Conservation (phyloP, 1,140 invertebrate species). For the Lepeophtheirus salmonis region DNA sequence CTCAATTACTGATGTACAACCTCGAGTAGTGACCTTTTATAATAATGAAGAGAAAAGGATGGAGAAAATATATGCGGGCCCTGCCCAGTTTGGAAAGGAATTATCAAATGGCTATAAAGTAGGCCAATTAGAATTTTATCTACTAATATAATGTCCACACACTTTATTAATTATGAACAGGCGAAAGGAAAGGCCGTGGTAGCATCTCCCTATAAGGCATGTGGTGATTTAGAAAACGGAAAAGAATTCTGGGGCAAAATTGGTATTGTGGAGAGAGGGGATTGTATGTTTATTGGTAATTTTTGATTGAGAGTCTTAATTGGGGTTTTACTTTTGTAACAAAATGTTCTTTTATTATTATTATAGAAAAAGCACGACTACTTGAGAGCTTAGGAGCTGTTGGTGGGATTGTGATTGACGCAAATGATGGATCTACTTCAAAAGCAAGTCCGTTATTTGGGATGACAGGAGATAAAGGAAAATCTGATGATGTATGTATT, state of each 20-base stretch:
- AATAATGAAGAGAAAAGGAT: slow-evolving; percentile 21
- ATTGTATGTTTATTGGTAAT: slow-evolving; percentile 92
- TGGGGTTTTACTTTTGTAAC: background rate
- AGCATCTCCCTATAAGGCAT: slow-evolving; percentile 47
- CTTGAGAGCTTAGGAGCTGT: slow-evolving; percentile 62
- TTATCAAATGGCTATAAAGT: slow-evolving; percentile 37
- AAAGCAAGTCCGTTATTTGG: slow-evolving; percentile 63
- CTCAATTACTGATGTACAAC: slow-evolving; percentile 38
- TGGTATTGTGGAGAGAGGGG: slow-evolving; percentile 60
- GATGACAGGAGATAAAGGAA: slow-evolving; percentile 43
- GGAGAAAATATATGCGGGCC: slow-evolving; percentile 43
- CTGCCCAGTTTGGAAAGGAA: slow-evolving; percentile 73
- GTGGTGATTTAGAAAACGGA: slow-evolving; percentile 41
- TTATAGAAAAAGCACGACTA: slow-evolving; percentile 40
- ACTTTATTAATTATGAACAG: no score
- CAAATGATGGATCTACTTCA: slow-evolving; percentile 48
- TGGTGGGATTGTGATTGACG: slow-evolving; percentile 73
- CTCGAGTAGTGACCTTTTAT: slow-evolving; percentile 36
- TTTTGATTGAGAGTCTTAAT: slow-evolving; percentile 29
- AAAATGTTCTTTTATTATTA: slow-evolving; percentile 18
- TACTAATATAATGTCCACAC: no score
- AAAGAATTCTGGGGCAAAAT: slow-evolving; percentile 48
- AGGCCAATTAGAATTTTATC: slow-evolving; percentile 14
- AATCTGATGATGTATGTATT: background rate
- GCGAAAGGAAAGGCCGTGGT: slow-evolving; percentile 40